Percentiles rank a stretch among this genome's conserved stretches.
Evolutionary conservation across 2,113 vertebrate species (phyloP).

Genomic region (Corythaixoides concolor): DNA sequence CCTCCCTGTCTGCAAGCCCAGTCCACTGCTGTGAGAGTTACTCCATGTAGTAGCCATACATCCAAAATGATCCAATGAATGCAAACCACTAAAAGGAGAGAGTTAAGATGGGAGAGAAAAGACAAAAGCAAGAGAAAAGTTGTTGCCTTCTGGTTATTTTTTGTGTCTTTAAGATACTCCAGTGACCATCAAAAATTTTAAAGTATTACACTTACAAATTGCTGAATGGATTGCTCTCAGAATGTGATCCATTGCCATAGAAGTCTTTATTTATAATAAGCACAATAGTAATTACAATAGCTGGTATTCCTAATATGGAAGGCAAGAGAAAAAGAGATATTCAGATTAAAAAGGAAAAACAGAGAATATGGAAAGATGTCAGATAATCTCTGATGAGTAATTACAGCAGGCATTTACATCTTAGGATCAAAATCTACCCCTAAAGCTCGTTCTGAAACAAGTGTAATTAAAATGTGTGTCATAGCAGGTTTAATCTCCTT

Average conservation of each 20-base stretch:
- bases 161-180: background rate
- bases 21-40: background rate
- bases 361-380: background rate
- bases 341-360: background rate
- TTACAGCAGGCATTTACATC: background rate
- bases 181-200: background rate
- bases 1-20: background rate
- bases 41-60: background rate
- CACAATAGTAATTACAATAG: conserved; percentile 76
- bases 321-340: background rate
- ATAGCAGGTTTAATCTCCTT: conserved; percentile 1
- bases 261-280: conserved; percentile 77
- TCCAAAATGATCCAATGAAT: background rate
- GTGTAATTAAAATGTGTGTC: background rate
- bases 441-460: background rate
- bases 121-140: background rate
- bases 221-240: background rate
- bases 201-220: conserved; percentile 80
- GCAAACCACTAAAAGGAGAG: background rate
- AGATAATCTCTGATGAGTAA: background rate
- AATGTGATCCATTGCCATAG: conserved; percentile 69
- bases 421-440: background rate
- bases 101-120: background rate
- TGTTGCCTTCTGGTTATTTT: background rate
- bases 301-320: conserved; percentile 81